Evolutionary conservation across 2,113 vertebrate species (phyloP), one percentile per base, ranked within the genome.

Genomic region (Phrynosoma blainvillii): DNA sequence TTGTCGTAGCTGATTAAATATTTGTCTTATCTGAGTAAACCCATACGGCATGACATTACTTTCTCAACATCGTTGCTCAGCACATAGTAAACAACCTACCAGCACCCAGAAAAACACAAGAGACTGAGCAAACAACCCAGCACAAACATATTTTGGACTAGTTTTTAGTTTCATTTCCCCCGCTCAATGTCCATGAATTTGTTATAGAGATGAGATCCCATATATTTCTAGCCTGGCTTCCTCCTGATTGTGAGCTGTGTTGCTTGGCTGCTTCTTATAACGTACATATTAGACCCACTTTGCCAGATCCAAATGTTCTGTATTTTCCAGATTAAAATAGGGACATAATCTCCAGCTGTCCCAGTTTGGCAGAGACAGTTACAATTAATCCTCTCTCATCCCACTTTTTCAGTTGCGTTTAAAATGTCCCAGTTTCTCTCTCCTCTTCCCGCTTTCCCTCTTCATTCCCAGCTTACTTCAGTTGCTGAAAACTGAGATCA

Each of bases 21-120:
- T 89, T 89, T 85, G 77, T 74, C 71, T 85, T 75, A 79, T 85
- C 83, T 89, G 78, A 75, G 42, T 81, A 89, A 89, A 85, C 59
- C 77, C 66, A 79, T 13, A 66, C 23, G 59, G 77, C 78, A 20
- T 85, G 68, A 47, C 81, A 68, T 77, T 83, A 70, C 80, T 83
- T 88, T 88, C 80, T 88, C 32, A 8, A 78, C 42, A 30, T 27
- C n/a, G 9, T 74, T 27, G 21, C 77, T 79, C 13, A 4, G n/a
- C 40, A 10, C 78, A 89, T 30, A 80, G 84, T 66, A 81, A 89
- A 85, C 42, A 81, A 83, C 16, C n/a, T 81, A 77, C 56, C 59
- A 25, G 70, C 14, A 11, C 56, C 56, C 56, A 79, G 88, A 65
- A 89, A 74, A 65, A 80, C 11, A 2, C 21, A 42, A 76, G 65